Conservation (phyloP, 2,113 vertebrate species). For the Sapajus apella region DNA sequence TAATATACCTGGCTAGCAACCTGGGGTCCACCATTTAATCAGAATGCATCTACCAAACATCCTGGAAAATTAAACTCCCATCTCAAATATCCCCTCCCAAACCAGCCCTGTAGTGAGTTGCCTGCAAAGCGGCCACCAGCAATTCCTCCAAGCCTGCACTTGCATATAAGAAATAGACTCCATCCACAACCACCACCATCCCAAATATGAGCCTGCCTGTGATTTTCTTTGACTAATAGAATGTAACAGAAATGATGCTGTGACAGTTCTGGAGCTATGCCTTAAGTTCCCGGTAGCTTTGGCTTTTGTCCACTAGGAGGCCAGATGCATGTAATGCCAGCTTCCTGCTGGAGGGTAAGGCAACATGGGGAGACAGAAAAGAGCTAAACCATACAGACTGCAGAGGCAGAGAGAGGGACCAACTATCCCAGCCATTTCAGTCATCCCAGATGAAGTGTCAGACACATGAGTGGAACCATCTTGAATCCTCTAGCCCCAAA, state of each 20-base stretch:
- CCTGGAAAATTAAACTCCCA: neutral
- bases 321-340: neutral
- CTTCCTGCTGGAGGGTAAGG: neutral
- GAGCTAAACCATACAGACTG: neutral
- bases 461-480: neutral
- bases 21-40: neutral
- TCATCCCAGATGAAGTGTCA: neutral
- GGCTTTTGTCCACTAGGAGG: neutral
- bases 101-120: neutral
- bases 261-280: neutral
- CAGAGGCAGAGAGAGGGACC: neutral
- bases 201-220: neutral
- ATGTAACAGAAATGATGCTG: neutral
- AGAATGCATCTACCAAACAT: conserved; percentile 32
- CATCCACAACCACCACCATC: neutral
- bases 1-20: neutral
- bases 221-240: conserved; percentile 13
- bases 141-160: neutral
- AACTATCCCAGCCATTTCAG: neutral
- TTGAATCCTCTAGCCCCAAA: neutral
- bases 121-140: neutral
- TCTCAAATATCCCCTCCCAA: neutral
- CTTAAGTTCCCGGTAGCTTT: neutral
- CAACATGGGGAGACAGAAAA: neutral
- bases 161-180: neutral